Evolutionary conservation across 2,797 vertebrate species (phyloP), one percentile per base, ranked within the genome.

Genomic region (Pipistrellus nathusii): DNA sequence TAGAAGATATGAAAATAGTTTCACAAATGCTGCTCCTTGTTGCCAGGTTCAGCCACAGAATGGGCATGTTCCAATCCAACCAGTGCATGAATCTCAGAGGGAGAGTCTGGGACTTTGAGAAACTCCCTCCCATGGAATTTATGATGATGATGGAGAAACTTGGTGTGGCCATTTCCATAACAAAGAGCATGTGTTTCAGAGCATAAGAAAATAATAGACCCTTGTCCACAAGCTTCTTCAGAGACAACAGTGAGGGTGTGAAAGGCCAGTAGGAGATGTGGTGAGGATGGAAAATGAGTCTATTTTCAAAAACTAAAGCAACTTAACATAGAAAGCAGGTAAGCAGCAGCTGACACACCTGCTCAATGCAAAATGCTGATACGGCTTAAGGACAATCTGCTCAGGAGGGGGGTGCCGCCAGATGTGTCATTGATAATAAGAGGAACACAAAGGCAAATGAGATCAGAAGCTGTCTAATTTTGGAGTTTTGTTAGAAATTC

Each of bases 151-250:
- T 3, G 27, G 59, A 21, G 23, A 20, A 21, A 32, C 20, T 6
- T 15, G 68, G 9, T 8, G 9, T 25, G 14, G 13, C 25, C 69
- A 41, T 23, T 53, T 57, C 44, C 46, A 10, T 35, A 18, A 48
- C 25, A 21, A 68, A 78, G 71, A 62, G 3, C 71, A 35, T 5
- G 30, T 20, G 23, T 44, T 41, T 68, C 68, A 75, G 72, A 41
- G 46, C 21, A n/a, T n/a, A 53, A 32, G 17, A 44, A 8, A 59
- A 27, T 1, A 14, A 9, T 0, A 10, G 9, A n/a, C 21, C 7
- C 0, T 1, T 1, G 4, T 32, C 68, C 27, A 2, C 0, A 6
- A 7, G 18, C 44, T 30, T 73, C 59, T 7, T n/a, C n/a, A 15
- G 77, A 3, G 55, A 35, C 15, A 35, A 17, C 18, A 11, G 8